Evolutionary conservation across 2,113 vertebrate genomes (phyloP).

Genomic region (Oceanites oceanicus): DNA sequence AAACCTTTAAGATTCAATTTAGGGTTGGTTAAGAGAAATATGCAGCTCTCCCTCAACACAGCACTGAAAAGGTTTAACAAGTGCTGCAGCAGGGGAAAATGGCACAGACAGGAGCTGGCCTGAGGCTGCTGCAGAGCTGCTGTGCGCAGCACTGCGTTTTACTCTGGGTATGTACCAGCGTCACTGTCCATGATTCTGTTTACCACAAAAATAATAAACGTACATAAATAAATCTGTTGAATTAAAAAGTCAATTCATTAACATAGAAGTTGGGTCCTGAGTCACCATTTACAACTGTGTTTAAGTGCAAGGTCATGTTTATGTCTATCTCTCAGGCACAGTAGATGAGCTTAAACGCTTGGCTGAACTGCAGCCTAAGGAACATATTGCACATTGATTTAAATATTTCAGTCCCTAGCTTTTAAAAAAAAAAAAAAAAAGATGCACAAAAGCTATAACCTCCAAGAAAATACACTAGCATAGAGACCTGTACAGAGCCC

Average conservation of each 20-base stretch:
- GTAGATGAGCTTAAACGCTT: background rate
- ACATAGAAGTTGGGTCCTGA: background rate
- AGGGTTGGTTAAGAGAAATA: slow-evolving; percentile 76
- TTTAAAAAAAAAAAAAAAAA: background rate
- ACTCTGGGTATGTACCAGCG: background rate
- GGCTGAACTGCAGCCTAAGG: background rate
- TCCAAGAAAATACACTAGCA: background rate
- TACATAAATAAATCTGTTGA: background rate
- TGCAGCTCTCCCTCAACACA: slow-evolving; percentile 71
- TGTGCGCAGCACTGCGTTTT: background rate
- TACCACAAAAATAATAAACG: background rate
- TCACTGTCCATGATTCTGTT: background rate
- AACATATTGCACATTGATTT: background rate
- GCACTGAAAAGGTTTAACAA: slow-evolving; percentile 77
- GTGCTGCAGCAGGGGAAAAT: slow-evolving; percentile 63
- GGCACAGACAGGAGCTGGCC: slow-evolving; percentile 44
- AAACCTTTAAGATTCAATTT: slow-evolving; percentile 83
- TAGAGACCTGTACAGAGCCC: slow-evolving; percentile 1
- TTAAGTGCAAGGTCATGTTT: background rate
- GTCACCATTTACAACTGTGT: background rate
- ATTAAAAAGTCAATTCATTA: background rate
- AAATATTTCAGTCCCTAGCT: background rate
- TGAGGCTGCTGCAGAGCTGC: slow-evolving; percentile 37
- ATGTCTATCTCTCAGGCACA: background rate
- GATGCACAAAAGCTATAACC: background rate